Evolutionary conservation across 2,113 vertebrate species (phyloP).

Genomic region (Percopsis transmontana): DNA sequence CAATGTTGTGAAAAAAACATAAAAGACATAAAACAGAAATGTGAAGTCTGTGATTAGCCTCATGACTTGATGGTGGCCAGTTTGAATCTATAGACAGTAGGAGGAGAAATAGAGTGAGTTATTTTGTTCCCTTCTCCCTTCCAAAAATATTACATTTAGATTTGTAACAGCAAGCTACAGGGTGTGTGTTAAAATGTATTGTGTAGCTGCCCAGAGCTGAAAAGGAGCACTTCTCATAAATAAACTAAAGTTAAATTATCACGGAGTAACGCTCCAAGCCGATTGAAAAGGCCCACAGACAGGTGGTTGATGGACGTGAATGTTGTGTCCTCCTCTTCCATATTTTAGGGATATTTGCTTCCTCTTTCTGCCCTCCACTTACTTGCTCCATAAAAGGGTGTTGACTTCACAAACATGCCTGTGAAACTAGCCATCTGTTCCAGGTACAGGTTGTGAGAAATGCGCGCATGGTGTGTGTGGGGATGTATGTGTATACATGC

Average conservation of each 20-base stretch:
- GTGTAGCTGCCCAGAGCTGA: too few species aligned
- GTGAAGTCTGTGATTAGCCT: too few species aligned
- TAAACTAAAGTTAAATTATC: too few species aligned
- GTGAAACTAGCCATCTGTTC: conserved; percentile 66
- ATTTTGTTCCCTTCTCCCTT: not conserved
- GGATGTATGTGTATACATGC: conserved; percentile 6
- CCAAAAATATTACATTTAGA: too few species aligned
- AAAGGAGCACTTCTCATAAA: too few species aligned
- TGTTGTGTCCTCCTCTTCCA: conserved; percentile 22
- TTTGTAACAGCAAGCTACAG: too few species aligned
- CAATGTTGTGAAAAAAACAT: too few species aligned
- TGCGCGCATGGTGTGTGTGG: conserved; percentile 3
- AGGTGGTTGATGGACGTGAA: not conserved
- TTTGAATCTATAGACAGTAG: not conserved
- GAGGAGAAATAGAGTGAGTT: not conserved
- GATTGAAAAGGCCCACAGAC: too few species aligned
- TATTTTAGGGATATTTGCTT: conserved; percentile 6
- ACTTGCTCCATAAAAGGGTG: conserved; percentile 45
- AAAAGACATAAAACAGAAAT: too few species aligned
- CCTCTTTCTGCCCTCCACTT: conserved; percentile 9
- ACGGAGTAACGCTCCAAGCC: too few species aligned
- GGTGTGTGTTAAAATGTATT: too few species aligned
- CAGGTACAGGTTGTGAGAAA: conserved; percentile 32
- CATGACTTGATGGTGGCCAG: not conserved
- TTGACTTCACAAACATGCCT: conserved; percentile 60